Base-by-base conservation (phyloP, 2,888 invertebrate genomes). In the Archips xylosteana region DNA sequence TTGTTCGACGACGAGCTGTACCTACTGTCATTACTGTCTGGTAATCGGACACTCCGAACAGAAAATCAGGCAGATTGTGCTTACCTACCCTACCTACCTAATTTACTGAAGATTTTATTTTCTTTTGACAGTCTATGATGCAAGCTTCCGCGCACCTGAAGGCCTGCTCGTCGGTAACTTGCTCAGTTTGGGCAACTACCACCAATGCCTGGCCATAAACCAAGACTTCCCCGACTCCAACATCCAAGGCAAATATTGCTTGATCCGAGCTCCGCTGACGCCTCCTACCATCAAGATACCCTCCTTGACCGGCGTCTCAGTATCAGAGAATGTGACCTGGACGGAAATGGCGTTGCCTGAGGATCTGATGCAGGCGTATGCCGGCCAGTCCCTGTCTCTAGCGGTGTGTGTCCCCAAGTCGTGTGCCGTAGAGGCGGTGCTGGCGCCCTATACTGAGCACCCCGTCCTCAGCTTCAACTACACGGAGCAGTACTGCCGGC, bases 401-500 rank as follows among this genome's bases (percentile, higher is more conserved):
- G 60, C 8, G 9, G 60, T 60, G 39, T 60, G 60, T 15, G 39
- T 60, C 8, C 60, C 60, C 60, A 60, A 60, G 60, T 8, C 60
- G 13, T 60, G 60, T 9, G 23, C 60, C 23, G 60, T 60, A 6
- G 60, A 60, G 36, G 60, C 36, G 2, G 60, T 39, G 60, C 39
- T 60, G 36, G 60, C 60, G 60, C 60, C 60, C 60, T 36, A 60
- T 6, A 39, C 60, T 8, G 60, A n/a, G 60, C 34, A 60, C 60
- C 60, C 60, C 39, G 36, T 36, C 39, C 5, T 60, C 39, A 2
- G 39, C n/a, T 60, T 60, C 36, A 60, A 60, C 60, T 60, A 36
- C 60, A 60, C 60, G 6, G 60, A 60, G 39, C 39, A 60, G 60
- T 60, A 36, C 39, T 60, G 60, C 60, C 60, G 57, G 57, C 57